phyloP scores from a whole-genome alignment of 2,888 invertebrate genomes.

The Nomada ruficornis region DNA sequence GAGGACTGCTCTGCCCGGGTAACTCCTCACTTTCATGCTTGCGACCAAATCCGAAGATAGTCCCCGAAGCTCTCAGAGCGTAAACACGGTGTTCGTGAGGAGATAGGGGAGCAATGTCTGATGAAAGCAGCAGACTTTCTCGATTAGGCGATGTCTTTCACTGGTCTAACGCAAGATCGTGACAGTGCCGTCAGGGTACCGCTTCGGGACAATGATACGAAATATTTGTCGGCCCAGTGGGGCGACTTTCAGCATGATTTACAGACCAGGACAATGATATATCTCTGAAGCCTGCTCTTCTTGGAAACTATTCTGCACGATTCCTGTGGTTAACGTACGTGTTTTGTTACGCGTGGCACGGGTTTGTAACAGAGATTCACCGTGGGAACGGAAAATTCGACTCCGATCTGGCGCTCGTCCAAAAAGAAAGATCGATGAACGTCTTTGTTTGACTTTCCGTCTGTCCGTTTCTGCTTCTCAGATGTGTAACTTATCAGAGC shows the following conservation, averaged over 20 bases:
- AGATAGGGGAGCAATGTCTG: too few relatives aligned
- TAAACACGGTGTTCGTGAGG: too few relatives aligned
- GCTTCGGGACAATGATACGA: conserved; percentile 16
- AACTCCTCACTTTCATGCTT: conserved; percentile 92
- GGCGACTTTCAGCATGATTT: conserved; percentile 33
- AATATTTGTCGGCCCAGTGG: conserved; percentile 11
- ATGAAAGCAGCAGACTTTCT: too few relatives aligned
- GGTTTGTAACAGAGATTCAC: background rate
- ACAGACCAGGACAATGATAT: background rate
- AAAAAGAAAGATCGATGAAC: conserved; percentile 48
- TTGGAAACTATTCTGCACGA: too few relatives aligned
- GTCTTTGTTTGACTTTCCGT: background rate
- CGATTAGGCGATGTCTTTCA: too few relatives aligned
- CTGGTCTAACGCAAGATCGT: too few relatives aligned
- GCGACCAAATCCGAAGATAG: too few relatives aligned
- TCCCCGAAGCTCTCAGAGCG: too few relatives aligned
- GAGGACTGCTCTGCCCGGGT: conserved; percentile 92
- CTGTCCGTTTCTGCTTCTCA: background rate
- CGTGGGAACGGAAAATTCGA: conserved; percentile 28
- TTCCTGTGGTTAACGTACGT: background rate
- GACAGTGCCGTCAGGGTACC: background rate
- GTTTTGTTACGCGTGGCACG: background rate
- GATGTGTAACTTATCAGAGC: background rate
- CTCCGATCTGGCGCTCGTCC: conserved; percentile 40
- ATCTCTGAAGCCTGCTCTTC: too few relatives aligned